Evolutionary conservation across 1,140 invertebrate species (phyloP).

Genomic region (Drosophila orena): DNA sequence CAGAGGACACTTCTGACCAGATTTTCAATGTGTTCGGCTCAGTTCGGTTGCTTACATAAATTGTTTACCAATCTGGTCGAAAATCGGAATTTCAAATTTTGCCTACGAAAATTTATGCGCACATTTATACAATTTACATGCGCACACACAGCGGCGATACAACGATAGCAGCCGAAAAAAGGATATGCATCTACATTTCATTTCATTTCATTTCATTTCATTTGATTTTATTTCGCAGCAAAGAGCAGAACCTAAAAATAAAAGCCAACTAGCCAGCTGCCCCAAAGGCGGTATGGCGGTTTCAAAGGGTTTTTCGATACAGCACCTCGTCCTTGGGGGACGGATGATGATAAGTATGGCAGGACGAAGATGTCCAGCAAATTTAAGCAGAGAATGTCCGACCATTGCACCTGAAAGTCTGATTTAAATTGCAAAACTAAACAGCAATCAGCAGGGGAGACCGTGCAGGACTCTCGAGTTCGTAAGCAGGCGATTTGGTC

Average conservation of each 20-base stretch:
- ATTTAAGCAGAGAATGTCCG: constrained; percentile 31
- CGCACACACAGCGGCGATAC: constrained; percentile 46
- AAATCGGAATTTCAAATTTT: constrained; percentile 84
- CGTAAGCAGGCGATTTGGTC: constrained; percentile 67
- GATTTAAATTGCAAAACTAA: constrained; percentile 83
- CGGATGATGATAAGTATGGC: constrained; percentile 36
- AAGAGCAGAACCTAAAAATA: constrained; percentile 31
- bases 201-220: constrained; percentile 79
- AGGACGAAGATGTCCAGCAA: constrained; percentile 20
- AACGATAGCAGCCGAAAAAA: constrained; percentile 49
- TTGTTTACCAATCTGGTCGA: constrained; percentile 83
- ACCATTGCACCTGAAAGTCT: constrained; percentile 69
- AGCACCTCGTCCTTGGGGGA: constrained; percentile 8
- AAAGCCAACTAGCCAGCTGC: constrained; percentile 39
- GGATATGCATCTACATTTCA: constrained; percentile 79
- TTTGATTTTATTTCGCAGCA: constrained; percentile 50
- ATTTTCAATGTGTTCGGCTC: constrained; percentile 64
- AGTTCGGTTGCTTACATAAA: constrained; percentile 76
- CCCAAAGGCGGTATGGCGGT: constrained; percentile 11
- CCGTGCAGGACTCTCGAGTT: constrained; percentile 42
- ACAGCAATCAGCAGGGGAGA: constrained; percentile 68
- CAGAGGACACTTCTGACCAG: constrained; percentile 67
- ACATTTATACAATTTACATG: constrained; percentile 83
- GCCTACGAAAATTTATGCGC: constrained; percentile 77
- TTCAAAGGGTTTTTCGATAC: constrained; percentile 14